Evolutionary conservation across 2,113 vertebrate species (phyloP), one percentile per base, ranked within the genome.

Genomic region (Halichoeres trimaculatus): DNA sequence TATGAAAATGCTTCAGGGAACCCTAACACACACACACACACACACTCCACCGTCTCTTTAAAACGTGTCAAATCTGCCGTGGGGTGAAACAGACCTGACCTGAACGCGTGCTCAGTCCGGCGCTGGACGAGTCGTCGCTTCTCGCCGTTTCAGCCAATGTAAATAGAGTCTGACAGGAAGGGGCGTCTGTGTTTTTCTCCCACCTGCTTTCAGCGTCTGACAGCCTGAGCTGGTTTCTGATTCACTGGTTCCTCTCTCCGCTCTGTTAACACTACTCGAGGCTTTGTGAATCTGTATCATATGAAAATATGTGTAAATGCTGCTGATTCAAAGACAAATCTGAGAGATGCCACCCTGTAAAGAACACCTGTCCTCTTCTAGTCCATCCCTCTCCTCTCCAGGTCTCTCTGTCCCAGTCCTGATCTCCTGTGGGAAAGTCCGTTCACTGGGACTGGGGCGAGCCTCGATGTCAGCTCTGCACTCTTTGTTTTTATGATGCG

Each of bases 291-390:
- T 80, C 76, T 90, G 83, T 91, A 86, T 88, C 78, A 85, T 88
- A 90, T 88, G 85, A 76, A 90, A 81, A 87, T 86, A 83, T 89
- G 79, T 88, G 85, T 91, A 92, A 89, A 90, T 93, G 89, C 89
- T 91, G 91, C 90, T 90, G 85, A 87, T 86, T 89, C 66, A 71
- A 84, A 76, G 86, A 89, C 85, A 85, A 90, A 87, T 90, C 85
- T 70, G 65, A 51, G 65, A 81, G 71, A 70, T n/a, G 57, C 61
- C 57, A 50, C 73, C 82, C 83, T 86, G 87, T 77, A 84, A 82
- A 86, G 73, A 70, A 78, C 70, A 68, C 75, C 74, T 76, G 73
- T 88, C 77, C 78, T 74, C 73, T 65, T 76, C 52, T 67, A 51
- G 40, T 78, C 35, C 73, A 45, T 51, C 35, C 73, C 51, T 51